Evolutionary conservation across 2,797 vertebrate species (phyloP).

Genomic region (Macroramphosus scolopax): DNA sequence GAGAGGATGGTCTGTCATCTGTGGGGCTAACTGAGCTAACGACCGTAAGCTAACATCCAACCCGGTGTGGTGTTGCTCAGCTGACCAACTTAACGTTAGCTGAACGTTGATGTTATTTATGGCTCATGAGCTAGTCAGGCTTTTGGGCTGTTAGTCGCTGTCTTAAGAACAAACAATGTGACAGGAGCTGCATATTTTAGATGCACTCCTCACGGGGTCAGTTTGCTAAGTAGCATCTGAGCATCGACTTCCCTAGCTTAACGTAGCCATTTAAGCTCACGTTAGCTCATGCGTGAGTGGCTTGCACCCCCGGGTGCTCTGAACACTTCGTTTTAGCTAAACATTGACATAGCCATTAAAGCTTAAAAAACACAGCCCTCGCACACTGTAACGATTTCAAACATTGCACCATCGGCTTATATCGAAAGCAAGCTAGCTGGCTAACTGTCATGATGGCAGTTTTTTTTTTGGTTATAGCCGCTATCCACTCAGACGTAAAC

Average conservation of each 20-base stretch:
- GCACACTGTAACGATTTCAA: neutral
- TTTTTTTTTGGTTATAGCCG: constrained; percentile 28
- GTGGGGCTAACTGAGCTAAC: constrained; percentile 51
- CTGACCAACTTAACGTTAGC: constrained; percentile 6
- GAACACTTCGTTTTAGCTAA: constrained; percentile 2
- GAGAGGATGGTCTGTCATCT: constrained; percentile 54
- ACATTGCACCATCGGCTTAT: neutral
- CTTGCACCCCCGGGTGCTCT: neutral
- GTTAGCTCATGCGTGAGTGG: constrained; percentile 9
- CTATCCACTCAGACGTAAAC: constrained; percentile 39
- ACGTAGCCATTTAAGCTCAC: constrained; percentile 14
- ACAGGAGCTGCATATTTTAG: neutral
- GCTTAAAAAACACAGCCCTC: neutral
- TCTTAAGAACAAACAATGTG: neutral
- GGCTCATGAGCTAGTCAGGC: neutral
- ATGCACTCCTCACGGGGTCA: constrained; percentile 6
- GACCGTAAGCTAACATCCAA: constrained; percentile 49
- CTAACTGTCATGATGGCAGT: constrained; percentile 51
- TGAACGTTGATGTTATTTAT: neutral
- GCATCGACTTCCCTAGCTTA: constrained; percentile 68
- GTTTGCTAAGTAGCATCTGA: constrained; percentile 41
- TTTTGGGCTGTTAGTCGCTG: neutral
- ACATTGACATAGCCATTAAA: neutral
- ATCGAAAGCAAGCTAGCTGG: constrained; percentile 26
- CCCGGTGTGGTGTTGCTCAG: constrained; percentile 31